Conservation (phyloP, 2,888 invertebrate species). For the Diogma glabrata region DNA sequence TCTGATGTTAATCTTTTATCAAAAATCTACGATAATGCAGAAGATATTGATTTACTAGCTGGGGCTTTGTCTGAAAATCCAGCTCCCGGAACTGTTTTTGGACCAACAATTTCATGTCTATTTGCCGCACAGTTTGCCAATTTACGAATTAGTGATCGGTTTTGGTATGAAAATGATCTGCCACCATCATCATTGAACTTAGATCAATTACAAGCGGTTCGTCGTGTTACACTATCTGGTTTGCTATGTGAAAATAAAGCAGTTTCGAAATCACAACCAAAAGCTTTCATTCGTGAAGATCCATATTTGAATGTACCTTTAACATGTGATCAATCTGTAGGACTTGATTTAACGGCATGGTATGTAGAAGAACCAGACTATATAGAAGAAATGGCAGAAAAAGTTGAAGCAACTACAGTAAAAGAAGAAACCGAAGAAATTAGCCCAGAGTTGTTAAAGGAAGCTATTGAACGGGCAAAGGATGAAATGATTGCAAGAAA, state of each 20-base stretch:
- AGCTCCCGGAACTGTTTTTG: conserved; percentile 67
- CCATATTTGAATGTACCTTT: conserved; percentile 69
- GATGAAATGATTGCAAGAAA: conserved; percentile 62
- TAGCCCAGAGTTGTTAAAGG: conserved; percentile 56
- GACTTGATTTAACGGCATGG: conserved; percentile 61
- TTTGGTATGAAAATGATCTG: conserved; percentile 92
- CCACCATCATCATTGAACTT: conserved; percentile 72
- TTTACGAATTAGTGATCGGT: conserved; percentile 76
- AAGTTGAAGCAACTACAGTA: conserved; percentile 25
- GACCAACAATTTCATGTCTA: conserved; percentile 81
- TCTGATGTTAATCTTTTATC: conserved; percentile 50
- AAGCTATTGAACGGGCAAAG: conserved; percentile 69
- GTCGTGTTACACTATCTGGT: conserved; percentile 67
- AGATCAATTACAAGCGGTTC: conserved; percentile 68
- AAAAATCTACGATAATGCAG: conserved; percentile 48
- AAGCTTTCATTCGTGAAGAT: conserved; percentile 74
- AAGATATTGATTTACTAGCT: conserved; percentile 74
- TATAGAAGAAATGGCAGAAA: conserved; percentile 39
- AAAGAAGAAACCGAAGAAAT: conserved; percentile 50
- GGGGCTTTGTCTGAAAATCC: conserved; percentile 76
- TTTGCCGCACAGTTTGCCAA: conserved; percentile 71
- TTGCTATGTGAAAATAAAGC: conserved; percentile 64
- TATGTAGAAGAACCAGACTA: conserved; percentile 37
- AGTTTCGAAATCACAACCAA: conserved; percentile 65
- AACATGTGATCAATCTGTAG: conserved; percentile 58